Evolutionary conservation across 2,797 vertebrate genomes (phyloP).

Genomic region (Pantherophis alleghaniensis): DNA sequence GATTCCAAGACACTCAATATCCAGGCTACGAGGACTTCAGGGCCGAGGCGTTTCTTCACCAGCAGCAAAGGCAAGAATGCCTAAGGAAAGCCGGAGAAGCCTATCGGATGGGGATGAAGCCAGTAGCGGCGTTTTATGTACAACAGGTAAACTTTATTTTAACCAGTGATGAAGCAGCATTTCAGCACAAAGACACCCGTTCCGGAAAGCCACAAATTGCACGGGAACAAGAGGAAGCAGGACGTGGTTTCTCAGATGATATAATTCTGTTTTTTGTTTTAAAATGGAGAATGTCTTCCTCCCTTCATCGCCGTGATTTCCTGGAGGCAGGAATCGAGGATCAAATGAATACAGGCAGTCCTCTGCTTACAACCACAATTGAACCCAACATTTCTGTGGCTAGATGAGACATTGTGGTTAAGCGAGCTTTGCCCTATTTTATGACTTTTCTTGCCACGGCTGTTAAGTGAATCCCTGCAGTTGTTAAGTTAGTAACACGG

Average conservation of each 20-base stretch:
- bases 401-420: neutral
- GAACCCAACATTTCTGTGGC: neutral
- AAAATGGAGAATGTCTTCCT: neutral
- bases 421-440: neutral
- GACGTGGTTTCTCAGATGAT: neutral
- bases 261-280: neutral
- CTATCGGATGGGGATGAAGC: constrained; percentile 84
- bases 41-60: constrained; percentile 89
- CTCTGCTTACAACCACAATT: neutral
- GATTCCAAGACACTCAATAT: constrained; percentile 86
- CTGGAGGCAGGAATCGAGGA: neutral
- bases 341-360: neutral
- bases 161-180: neutral
- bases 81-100: constrained; percentile 91
- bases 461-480: neutral
- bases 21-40: constrained; percentile 91
- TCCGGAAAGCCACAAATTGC: neutral
- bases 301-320: neutral
- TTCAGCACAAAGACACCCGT: neutral
- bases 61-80: constrained; percentile 82
- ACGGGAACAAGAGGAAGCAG: neutral
- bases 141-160: constrained; percentile 77
- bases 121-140: constrained; percentile 92
- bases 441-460: no score
- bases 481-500: no score